Percentiles rank a stretch among this genome's conserved stretches.
Evolutionary conservation across 2,797 vertebrate genomes (phyloP).

Genomic region (Nannoperca obscura): DNA sequence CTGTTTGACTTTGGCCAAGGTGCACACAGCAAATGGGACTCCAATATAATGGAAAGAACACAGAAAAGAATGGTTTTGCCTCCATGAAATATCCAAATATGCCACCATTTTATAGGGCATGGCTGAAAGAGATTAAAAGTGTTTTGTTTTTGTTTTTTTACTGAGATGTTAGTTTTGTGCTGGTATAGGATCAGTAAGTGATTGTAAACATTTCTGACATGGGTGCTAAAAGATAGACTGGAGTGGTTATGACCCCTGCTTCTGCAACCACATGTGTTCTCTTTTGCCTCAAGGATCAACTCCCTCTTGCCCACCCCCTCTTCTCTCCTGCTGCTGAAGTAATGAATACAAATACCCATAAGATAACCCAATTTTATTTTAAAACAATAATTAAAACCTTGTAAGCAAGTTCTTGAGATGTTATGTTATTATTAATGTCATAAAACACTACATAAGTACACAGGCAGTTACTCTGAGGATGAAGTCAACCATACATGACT

Average conservation of each 20-base stretch:
- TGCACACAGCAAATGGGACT: slow-evolving; percentile 22
- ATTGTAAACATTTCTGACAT: slow-evolving; percentile 72
- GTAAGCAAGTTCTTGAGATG: slow-evolving; percentile 2
- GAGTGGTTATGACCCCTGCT: slow-evolving; percentile 57
- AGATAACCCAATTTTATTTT: neutral
- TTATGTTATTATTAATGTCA: neutral
- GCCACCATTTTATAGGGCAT: slow-evolving; percentile 33
- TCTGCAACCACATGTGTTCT: slow-evolving; percentile 66
- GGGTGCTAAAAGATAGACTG: slow-evolving; percentile 54
- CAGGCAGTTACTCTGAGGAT: neutral
- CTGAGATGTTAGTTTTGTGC: slow-evolving; percentile 32
- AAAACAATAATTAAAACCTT: neutral
- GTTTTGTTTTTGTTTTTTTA: slow-evolving; percentile 32
- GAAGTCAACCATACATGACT: neutral
- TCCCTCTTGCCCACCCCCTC: slow-evolving; percentile 39
- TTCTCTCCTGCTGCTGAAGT: slow-evolving; percentile 30
- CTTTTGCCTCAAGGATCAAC: slow-evolving; percentile 58
- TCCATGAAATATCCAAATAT: slow-evolving; percentile 47
- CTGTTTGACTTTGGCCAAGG: slow-evolving; percentile 35
- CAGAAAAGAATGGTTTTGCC: slow-evolving; percentile 20
- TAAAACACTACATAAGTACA: neutral
- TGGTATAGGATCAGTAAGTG: slow-evolving; percentile 58
- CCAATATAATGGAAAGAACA: slow-evolving; percentile 27
- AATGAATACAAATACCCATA: slow-evolving; percentile 21
- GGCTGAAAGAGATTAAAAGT: slow-evolving; percentile 34